phyloP scores from a whole-genome alignment of 1,140 invertebrate genomes.

The Nasonia vitripennis region DNA sequence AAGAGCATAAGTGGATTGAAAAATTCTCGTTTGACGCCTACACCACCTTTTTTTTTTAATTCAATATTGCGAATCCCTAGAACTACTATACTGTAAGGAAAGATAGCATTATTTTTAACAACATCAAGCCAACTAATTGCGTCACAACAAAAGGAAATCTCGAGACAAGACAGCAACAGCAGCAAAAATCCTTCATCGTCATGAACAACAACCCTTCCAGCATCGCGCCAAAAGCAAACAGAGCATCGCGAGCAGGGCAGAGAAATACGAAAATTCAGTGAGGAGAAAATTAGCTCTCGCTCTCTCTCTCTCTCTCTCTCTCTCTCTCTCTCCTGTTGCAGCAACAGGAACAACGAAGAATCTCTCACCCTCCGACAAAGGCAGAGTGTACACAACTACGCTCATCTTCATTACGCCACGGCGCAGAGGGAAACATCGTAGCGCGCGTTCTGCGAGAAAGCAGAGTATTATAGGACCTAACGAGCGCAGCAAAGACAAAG shows the following conservation, averaged over 20 bases:
- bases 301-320: background rate
- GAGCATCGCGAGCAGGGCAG: background rate
- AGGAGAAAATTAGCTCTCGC: slow-evolving; percentile 42
- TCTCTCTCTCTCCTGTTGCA: background rate
- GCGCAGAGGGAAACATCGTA: background rate
- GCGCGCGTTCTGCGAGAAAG: background rate
- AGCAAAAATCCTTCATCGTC: background rate
- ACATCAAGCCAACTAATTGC: background rate
- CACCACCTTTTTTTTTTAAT: too few species aligned
- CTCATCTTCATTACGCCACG: background rate
- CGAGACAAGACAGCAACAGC: background rate
- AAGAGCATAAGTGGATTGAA: background rate
- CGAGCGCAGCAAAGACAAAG: background rate
- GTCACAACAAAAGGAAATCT: background rate
- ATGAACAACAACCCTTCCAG: background rate
- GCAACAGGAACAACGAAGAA: background rate
- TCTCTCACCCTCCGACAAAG: background rate
- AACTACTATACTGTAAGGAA: too few species aligned
- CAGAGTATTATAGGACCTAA: background rate
- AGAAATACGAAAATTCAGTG: slow-evolving; percentile 2
- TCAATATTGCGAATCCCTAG: too few species aligned
- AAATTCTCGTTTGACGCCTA: background rate
- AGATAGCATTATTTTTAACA: too few species aligned
- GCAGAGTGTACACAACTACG: background rate
- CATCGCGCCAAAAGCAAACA: background rate